phyloP scores from a whole-genome alignment of 2,113 vertebrate species.

The Cottus gobio region DNA sequence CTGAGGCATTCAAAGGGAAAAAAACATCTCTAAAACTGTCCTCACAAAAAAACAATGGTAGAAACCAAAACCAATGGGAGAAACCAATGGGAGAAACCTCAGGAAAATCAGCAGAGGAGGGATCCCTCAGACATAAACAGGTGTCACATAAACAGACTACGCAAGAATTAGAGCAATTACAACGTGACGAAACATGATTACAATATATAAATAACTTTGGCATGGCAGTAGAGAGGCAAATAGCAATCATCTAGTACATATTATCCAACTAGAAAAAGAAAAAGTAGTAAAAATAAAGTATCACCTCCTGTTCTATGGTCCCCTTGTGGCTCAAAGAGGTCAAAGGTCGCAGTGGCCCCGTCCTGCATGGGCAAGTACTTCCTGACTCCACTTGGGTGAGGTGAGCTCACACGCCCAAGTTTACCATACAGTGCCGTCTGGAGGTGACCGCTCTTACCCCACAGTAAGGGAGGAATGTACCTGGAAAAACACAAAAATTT shows the following conservation, averaged over 20 bases:
- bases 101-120: constrained; percentile 25
- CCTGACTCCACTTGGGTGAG: constrained; percentile 91
- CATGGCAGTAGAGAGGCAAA: background rate
- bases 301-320: constrained; percentile 95
- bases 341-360: constrained; percentile 96
- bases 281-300: background rate
- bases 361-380: constrained; percentile 97
- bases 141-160: constrained; percentile 19
- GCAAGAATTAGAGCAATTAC: constrained; percentile 29
- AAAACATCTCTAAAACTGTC: background rate
- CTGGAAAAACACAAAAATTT: constrained; percentile 76
- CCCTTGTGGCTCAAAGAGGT: constrained; percentile 93
- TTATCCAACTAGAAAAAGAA: background rate
- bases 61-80: constrained; percentile 29
- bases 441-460: constrained; percentile 98
- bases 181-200: constrained; percentile 1
- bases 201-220: background rate
- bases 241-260: background rate
- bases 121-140: constrained; percentile 33
- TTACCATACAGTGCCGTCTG: constrained; percentile 98
- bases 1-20: constrained; percentile 9
- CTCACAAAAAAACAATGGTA: background rate
- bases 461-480: constrained; percentile 96
- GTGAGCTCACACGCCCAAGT: constrained; percentile 94
- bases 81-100: constrained; percentile 37